Percentiles rank a stretch among this genome's conserved stretches.
Evolutionary conservation across 64 coral and sea anemone species (phyloP).

Genomic region (Pocillopora damicornis): DNA sequence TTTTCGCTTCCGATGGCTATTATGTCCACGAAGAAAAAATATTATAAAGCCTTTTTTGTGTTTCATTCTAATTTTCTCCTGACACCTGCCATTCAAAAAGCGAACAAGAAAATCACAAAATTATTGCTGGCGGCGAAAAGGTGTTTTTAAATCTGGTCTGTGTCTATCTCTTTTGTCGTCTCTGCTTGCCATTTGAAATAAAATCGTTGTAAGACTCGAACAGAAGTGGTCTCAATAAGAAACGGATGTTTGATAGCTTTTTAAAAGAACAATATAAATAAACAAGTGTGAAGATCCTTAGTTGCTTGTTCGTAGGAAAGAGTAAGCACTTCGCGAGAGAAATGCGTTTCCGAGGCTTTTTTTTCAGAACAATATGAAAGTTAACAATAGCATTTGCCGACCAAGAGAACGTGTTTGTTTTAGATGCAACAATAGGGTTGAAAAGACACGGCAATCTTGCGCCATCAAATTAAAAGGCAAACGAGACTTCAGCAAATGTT

Average conservation of each 20-base stretch:
- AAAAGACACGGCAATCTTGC: not conserved
- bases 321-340: not conserved
- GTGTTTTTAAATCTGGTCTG: not conserved
- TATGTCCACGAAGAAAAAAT: not conserved
- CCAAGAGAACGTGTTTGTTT: constrained; percentile 1
- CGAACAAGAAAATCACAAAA: constrained; percentile 21
- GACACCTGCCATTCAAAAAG: constrained; percentile 35
- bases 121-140: not conserved
- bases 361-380: not conserved
- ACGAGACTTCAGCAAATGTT: not conserved
- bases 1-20: not conserved
- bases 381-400: not conserved
- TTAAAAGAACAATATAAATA: not conserved
- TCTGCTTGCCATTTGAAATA: too few species aligned
- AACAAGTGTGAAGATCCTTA: not conserved
- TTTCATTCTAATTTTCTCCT: not conserved
- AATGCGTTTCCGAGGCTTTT: not conserved
- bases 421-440: not conserved
- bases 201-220: not conserved
- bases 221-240: not conserved
- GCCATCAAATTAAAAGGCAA: not conserved
- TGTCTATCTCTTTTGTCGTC: not conserved
- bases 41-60: not conserved
- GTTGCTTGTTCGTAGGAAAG: not conserved
- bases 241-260: constrained; percentile 1